Percentiles rank a stretch among this genome's conserved stretches.
Evolutionary conservation across 2,113 vertebrate species (phyloP).

Genomic region (Corvus cornix): DNA sequence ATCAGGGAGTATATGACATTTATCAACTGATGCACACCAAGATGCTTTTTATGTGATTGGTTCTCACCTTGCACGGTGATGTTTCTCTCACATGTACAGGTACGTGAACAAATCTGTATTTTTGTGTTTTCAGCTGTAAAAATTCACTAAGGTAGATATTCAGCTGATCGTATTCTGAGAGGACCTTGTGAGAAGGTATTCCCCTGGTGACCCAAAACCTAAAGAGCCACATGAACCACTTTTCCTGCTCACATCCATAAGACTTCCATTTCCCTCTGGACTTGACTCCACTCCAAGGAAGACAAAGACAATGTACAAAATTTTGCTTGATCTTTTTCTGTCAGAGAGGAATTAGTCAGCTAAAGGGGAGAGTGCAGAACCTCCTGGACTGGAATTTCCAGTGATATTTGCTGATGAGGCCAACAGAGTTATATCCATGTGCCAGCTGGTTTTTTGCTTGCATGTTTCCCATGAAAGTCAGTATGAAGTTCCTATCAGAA

Average conservation of each 20-base stretch:
- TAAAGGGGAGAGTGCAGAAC: background rate
- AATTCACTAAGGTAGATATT: background rate
- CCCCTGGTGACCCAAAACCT: background rate
- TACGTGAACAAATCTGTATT: background rate
- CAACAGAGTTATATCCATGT: background rate
- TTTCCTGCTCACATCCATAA: background rate
- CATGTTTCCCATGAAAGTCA: background rate
- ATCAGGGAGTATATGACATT: background rate
- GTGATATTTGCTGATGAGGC: background rate
- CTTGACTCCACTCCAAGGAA: background rate
- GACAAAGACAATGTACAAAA: background rate
- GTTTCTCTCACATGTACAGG: background rate
- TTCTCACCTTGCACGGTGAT: background rate
- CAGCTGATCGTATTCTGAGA: background rate
- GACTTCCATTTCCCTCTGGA: background rate
- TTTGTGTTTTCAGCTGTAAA: background rate
- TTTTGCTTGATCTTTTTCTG: background rate
- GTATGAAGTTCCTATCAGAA: background rate
- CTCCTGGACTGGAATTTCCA: background rate
- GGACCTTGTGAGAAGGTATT: background rate
- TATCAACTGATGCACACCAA: background rate
- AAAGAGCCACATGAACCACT: background rate
- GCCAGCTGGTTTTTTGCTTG: background rate
- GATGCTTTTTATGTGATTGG: background rate
- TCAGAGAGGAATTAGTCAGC: background rate